Percentiles rank a stretch among this genome's conserved stretches.
phyloP scores from a whole-genome alignment of 2,888 invertebrate species.

The Neoaliturus tenellus region DNA sequence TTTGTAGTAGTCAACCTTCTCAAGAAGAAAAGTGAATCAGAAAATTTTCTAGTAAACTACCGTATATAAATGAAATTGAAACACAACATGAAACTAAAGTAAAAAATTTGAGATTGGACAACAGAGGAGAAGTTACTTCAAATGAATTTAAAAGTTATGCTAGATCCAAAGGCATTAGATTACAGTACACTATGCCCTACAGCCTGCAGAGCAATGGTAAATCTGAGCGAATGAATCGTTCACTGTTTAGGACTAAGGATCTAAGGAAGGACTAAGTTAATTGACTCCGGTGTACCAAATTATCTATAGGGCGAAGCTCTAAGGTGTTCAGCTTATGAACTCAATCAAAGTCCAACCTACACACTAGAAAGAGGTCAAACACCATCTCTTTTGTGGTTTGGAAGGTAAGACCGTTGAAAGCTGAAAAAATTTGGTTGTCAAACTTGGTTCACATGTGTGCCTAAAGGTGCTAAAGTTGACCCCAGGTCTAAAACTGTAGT shows the following conservation, averaged over 20 bases:
- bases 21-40: slow-evolving; percentile 67
- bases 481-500: slow-evolving; percentile 51
- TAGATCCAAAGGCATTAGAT: slow-evolving; percentile 64
- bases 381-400: slow-evolving; percentile 57
- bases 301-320: slow-evolving; percentile 65
- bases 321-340: slow-evolving; percentile 62
- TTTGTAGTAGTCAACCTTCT: slow-evolving; percentile 64
- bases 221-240: slow-evolving; percentile 67
- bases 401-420: slow-evolving; percentile 53
- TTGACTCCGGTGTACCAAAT: slow-evolving; percentile 64
- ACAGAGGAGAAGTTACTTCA: slow-evolving; percentile 66
- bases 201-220: slow-evolving; percentile 68
- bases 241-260: slow-evolving; percentile 66
- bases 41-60: slow-evolving; percentile 65
- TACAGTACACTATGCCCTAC: slow-evolving; percentile 65
- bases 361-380: slow-evolving; percentile 49
- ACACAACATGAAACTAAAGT: slow-evolving; percentile 66
- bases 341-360: slow-evolving; percentile 63
- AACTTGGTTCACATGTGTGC: slow-evolving; percentile 53
- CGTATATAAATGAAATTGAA: slow-evolving; percentile 64
- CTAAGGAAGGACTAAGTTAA: slow-evolving; percentile 65
- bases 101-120: slow-evolving; percentile 65
- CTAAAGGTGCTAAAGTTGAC: slow-evolving; percentile 55
- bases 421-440: slow-evolving; percentile 61
- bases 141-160: slow-evolving; percentile 64